Evolutionary conservation across 2,888 invertebrate species (phyloP), one percentile per base, ranked within the genome.

Genomic region (Cerceris rybyensis): DNA sequence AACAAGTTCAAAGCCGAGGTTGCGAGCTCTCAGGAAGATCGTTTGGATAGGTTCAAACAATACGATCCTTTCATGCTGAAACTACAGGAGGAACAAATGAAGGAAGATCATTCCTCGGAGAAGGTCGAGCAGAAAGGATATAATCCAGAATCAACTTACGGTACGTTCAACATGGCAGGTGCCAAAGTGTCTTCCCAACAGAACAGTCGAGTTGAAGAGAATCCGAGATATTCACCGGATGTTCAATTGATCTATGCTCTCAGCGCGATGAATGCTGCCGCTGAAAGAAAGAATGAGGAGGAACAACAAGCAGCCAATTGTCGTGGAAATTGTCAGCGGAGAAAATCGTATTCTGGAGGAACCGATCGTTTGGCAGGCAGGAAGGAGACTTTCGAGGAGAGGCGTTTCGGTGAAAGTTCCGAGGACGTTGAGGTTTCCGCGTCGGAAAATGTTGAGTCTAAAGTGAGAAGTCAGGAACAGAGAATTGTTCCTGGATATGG

Each of bases 171-270:
- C 52, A 79, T 80, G 80, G 75, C 64, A 8, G 58, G 52, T 4
- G 80, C 80, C 5, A 79, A 52, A 46, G 78, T 79, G 7, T 72
- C 6, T 43, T 54, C 4, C 65, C 46, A 7, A 55, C 57, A 0
- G 65, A 59, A 28, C 9, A 46, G 8, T 6, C 70, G 16, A 8
- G 46, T 63, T 1, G 11, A 46, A 0, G 52, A 54, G 39, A 64
- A 39, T 7, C 5, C 43, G 0, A 70, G 28, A 11, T 70, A 69
- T 0, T 81, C 86, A 0, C 43, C 80, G 7, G 84, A 84, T 59
- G 80, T 86, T 49, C 83, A 87, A 5, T 17, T 86, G 14, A 73
- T 87, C 49, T 87, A 88, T 42, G 75, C 83, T 0, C 84, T 82
- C 60, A 82, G 78, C 54, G 46, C 77, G 2, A 39, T 79, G 9